A percentile compares a stretch with the other conserved stretches of the same genome.
phyloP scores from a whole-genome alignment of 1,140 invertebrate species.

The Cepaea nemoralis region DNA sequence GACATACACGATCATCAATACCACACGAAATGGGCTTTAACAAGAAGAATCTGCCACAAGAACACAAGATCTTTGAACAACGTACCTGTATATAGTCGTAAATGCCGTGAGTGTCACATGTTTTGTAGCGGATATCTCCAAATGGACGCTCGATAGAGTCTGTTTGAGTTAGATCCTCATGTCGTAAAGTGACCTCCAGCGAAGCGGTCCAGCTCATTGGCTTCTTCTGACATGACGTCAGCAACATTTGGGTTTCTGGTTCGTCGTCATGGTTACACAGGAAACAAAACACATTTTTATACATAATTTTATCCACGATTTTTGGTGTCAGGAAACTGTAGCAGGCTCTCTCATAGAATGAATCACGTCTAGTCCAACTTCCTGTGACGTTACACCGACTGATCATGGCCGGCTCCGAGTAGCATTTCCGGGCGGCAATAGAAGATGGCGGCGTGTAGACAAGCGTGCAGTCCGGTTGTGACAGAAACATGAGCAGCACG shows the following conservation, averaged over 20 bases:
- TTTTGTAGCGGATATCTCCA: not conserved
- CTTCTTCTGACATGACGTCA: constrained; percentile 12
- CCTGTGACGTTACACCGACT: constrained; percentile 15
- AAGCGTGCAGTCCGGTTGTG: not conserved
- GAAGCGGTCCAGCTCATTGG: not conserved
- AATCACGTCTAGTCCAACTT: constrained; percentile 17
- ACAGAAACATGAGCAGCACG: not conserved
- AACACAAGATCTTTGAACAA: not conserved
- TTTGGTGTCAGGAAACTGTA: constrained; percentile 25
- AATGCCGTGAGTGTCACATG: not conserved
- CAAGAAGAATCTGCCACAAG: no score
- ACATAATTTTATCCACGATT: not conserved
- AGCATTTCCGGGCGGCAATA: not conserved
- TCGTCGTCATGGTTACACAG: constrained; percentile 27
- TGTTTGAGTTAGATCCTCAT: not conserved
- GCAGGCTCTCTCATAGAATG: constrained; percentile 18
- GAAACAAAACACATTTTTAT: constrained; percentile 34
- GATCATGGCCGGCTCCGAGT: not conserved
- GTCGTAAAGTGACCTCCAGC: not conserved
- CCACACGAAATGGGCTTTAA: no score
- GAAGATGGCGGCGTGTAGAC: not conserved
- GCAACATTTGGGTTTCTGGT: not conserved
- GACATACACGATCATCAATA: no score
- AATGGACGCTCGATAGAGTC: not conserved
- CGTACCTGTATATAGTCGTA: not conserved